Evolutionary conservation across 2,113 vertebrate species (phyloP).

Genomic region (Amphiprion percula): DNA sequence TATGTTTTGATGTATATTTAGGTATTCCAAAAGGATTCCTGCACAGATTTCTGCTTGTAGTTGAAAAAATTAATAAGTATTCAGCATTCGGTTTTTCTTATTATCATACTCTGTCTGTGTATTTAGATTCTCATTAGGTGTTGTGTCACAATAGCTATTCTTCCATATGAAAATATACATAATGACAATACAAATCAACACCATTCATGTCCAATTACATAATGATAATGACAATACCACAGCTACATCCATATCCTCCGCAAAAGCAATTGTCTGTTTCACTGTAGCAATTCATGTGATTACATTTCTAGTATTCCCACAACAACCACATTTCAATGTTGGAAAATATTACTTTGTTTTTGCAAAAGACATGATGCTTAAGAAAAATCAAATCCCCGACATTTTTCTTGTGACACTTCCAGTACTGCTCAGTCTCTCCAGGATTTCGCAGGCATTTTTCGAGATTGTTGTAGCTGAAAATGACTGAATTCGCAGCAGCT

Average conservation of each 20-base stretch:
- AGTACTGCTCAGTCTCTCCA: neutral
- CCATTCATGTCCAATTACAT: constrained; percentile 5
- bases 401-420: neutral
- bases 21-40: constrained; percentile 20
- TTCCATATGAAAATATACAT: constrained; percentile 19
- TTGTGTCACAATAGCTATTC: constrained; percentile 4
- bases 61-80: constrained; percentile 17
- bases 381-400: neutral
- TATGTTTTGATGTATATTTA: constrained; percentile 1
- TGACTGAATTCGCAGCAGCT: too few relatives aligned
- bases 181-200: constrained; percentile 27
- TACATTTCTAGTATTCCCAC: neutral
- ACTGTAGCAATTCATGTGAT: constrained; percentile 13
- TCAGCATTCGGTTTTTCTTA: constrained; percentile 1
- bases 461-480: too few relatives aligned
- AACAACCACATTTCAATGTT: constrained; percentile 1
- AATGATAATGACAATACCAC: constrained; percentile 11
- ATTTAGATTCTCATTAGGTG: neutral
- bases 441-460: too few relatives aligned
- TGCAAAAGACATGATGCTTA: neutral
- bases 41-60: constrained; percentile 2
- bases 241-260: constrained; percentile 2
- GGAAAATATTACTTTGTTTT: neutral
- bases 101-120: constrained; percentile 15
- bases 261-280: constrained; percentile 13